These are phyloP conservation scores for Drosophila chauvacae DNA, from an alignment of 1,140 invertebrate species.

Conservation along the genomic window DNA sequence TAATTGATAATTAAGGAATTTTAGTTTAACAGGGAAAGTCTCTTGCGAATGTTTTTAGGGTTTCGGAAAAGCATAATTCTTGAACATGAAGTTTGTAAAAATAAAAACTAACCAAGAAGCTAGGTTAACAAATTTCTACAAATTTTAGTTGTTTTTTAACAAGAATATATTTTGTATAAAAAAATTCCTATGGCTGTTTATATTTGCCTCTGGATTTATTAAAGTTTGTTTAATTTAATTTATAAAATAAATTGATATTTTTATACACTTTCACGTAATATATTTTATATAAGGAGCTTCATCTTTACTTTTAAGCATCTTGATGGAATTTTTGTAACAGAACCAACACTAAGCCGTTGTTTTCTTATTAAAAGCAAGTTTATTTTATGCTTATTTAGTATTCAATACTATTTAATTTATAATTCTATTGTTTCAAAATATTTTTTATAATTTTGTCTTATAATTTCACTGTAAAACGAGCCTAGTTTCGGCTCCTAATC, in stretches of 20 bases:
- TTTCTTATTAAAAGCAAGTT: neutral
- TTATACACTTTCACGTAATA: neutral
- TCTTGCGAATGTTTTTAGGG: no score
- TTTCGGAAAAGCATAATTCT: fast-evolving
- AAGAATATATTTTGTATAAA: no score
- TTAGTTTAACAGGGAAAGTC: neutral
- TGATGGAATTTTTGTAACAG: neutral
- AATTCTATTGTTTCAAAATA: neutral
- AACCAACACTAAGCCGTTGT: no score
- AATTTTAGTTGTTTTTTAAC: no score
- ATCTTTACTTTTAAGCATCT: neutral
- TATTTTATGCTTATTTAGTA: neutral
- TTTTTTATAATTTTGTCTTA: neutral
- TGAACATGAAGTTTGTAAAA: neutral
- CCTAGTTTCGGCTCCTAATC: neutral
- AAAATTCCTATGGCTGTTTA: no score
- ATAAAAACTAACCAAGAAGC: no score
- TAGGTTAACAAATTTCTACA: no score
- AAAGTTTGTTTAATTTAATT: no score
- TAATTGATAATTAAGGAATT: conserved; percentile 3
- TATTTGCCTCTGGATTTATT: no score
- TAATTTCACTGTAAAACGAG: neutral
- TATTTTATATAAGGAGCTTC: neutral
- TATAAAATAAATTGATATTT: neutral
- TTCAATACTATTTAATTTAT: neutral